These are phyloP conservation scores for Mixornis gularis DNA, from an alignment of 2,113 vertebrate genomes.

Conservation along the genomic window DNA sequence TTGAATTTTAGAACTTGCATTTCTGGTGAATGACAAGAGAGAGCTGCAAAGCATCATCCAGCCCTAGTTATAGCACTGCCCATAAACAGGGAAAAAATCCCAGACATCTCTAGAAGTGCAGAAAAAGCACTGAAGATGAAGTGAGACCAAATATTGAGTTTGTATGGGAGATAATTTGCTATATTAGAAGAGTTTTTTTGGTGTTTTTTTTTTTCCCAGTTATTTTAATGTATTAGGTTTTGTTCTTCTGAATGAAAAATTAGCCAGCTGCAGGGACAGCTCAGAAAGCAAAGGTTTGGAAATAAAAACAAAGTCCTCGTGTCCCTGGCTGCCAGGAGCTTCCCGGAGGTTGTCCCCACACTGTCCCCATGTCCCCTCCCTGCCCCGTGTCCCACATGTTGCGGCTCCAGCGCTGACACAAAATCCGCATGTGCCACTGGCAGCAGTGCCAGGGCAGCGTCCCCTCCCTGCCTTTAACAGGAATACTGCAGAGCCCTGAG, in stretches of 20 bases:
- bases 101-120: neutral
- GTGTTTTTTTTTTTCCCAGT: no score
- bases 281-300: neutral
- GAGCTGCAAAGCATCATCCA: neutral
- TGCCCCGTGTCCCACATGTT: neutral
- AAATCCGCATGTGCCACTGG: neutral
- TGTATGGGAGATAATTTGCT: neutral
- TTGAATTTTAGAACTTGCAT: neutral
- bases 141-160: neutral
- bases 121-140: neutral
- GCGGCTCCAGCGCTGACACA: neutral
- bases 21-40: neutral
- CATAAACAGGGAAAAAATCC: neutral
- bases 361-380: neutral
- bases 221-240: neutral
- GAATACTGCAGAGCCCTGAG: neutral
- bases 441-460: neutral
- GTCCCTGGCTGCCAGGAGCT: neutral
- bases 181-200: neutral
- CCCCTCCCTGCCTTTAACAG: neutral
- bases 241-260: neutral
- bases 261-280: neutral
- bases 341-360: fast-evolving
- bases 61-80: neutral
- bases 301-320: neutral